Percentiles rank a stretch among this genome's conserved stretches.
phyloP scores from a whole-genome alignment of 2,113 vertebrate species.

The Indri indri region DNA sequence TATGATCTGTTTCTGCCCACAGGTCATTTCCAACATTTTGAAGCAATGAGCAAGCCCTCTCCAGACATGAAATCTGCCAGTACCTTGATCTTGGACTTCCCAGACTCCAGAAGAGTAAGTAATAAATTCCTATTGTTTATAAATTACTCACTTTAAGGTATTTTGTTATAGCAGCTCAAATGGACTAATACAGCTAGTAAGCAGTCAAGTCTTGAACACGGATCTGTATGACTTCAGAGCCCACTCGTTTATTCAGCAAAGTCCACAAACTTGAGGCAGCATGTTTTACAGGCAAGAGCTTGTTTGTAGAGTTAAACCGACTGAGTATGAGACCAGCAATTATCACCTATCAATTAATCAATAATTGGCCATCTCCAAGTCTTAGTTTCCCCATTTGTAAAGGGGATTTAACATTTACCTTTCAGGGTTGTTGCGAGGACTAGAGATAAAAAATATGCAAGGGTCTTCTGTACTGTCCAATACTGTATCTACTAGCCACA shows the following conservation, averaged over 20 bases:
- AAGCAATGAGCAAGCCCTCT: neutral
- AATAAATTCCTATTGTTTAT: too few relatives aligned
- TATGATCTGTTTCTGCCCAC: neutral
- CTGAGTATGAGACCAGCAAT: neutral
- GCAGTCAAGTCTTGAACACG: neutral
- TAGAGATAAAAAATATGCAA: neutral
- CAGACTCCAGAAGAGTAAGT: too few relatives aligned
- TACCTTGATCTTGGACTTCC: too few relatives aligned
- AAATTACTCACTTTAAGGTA: neutral
- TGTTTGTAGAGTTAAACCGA: neutral
- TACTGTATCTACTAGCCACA: neutral
- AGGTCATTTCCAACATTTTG: neutral
- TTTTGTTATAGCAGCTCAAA: neutral
- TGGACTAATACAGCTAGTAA: neutral
- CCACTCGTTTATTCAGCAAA: neutral
- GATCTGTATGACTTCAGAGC: neutral
- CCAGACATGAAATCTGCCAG: neutral
- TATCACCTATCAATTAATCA: neutral
- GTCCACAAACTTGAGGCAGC: neutral
- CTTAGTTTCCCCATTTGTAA: neutral
- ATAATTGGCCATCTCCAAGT: neutral
- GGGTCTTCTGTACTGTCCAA: neutral
- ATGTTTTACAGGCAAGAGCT: neutral
- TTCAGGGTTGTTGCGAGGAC: neutral
- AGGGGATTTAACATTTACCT: neutral